Conservation (phyloP, 37 sponge, comb jelly and placozoan genomes). For the Spongilla lacustris region DNA sequence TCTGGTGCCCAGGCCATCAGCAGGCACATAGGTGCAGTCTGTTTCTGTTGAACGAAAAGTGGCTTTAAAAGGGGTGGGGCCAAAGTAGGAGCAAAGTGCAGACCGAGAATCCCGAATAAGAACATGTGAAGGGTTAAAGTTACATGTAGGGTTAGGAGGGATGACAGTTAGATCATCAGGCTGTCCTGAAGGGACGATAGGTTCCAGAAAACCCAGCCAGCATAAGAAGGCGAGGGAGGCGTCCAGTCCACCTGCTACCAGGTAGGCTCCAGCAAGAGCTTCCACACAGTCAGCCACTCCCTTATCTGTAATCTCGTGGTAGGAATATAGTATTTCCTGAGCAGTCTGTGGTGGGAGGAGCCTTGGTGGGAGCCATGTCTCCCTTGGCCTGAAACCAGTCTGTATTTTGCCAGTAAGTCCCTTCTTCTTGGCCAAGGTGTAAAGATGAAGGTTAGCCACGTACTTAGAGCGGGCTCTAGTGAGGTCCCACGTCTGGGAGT, state of each 20-base stretch:
- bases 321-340: constrained; percentile 9
- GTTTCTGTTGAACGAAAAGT: background rate
- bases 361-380: constrained; percentile 69
- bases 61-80: background rate
- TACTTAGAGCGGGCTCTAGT: constrained; percentile 46
- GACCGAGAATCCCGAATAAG: background rate
- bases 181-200: background rate
- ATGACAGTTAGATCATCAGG: background rate
- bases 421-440: constrained; percentile 50
- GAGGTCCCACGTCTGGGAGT: constrained; percentile 81
- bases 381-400: constrained; percentile 41
- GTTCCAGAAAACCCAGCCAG: constrained; percentile 66
- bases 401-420: constrained; percentile 21
- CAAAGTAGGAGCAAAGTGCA: background rate
- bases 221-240: constrained; percentile 72
- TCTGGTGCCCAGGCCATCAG: background rate
- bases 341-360: constrained; percentile 15
- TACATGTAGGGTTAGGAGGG: background rate
- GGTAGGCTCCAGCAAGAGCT: constrained; percentile 87
- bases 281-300: constrained; percentile 93
- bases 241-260: constrained; percentile 80
- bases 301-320: constrained; percentile 87
- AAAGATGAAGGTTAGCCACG: constrained; percentile 83
- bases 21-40: background rate
- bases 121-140: background rate